Evolutionary conservation across 2,888 invertebrate species (phyloP), one percentile per base, ranked within the genome.

Genomic region (Stenotaenia linearis): DNA sequence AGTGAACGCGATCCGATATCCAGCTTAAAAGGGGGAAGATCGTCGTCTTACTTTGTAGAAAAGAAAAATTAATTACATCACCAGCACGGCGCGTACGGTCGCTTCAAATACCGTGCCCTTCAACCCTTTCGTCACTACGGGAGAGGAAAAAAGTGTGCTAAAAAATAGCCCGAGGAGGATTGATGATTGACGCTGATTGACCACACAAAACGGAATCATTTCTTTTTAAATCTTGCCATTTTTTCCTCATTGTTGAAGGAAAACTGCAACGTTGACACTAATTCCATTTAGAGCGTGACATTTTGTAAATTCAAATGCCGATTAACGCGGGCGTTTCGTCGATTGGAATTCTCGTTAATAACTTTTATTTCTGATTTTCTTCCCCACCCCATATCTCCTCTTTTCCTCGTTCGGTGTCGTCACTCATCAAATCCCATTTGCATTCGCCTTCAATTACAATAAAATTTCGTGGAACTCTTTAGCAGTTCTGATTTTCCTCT

Each of bases 311-410:
- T 61, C 61, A 61, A 61, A 61, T 61, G 61, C 61, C 61, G 61
- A 61, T 61, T 61, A 61, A 61, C 61, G 61, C 61, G 61, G 61
- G 61, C 61, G 61, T 61, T 61, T 61, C 61, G 61, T 61, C 61
- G 61, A 61, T 61, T 61, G 61, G 25, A 61, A 61, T 61, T 61
- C 61, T 61, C 61, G 61, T 61, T 61, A 61, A 61, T 61, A 61
- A 61, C 61, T 61, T 61, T 61, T 61, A 61, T 61, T 61, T 61
- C 61, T 61, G 61, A 61, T 23, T 61, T 28, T 28, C 25, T 61
- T 61, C 61, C 28, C 61, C 61, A 61, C 61, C 61, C 61, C 45
- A 45, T 45, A 45, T 15, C 45, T 23, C 61, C 28, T 28, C 28
- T 61, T 61, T 61, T 61, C 61, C 61, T 61, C 61, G 10, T 61